Base-by-base conservation (phyloP, 1,140 invertebrate species). In the Limonius californicus region DNA sequence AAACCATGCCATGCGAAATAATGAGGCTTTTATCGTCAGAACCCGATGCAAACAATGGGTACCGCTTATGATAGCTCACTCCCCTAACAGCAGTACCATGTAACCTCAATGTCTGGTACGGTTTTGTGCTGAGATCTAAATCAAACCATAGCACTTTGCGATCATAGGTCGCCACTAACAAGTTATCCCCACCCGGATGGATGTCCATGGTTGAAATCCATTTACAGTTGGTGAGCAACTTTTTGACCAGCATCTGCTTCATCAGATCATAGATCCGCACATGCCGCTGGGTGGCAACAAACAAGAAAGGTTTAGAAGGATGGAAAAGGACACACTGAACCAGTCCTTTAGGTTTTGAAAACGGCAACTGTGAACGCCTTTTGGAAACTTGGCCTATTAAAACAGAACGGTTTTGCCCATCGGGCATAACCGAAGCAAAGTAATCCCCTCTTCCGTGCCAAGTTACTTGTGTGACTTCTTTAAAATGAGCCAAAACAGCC, bases 381-480 rank as follows among this genome's bases (percentile, higher is more conserved):
- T 89, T 89, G 27, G 93, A 94, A 50, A 99, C 76, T 70, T 94
- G 91, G 76, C 93, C 91, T 66, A 95, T 91, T 1, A 94, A 70
- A 14, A 95, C 89, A 2, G 91, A 88, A 62, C 86, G 83, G 68
- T 87, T 87, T 68, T 85, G 84, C 42, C 88, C 94, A 64, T 94
- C 90, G 0, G 89, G 88, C 85, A 97, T 89, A 16, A 98, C 91
- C n/a, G 86, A 88, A 12, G 92, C 89, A 78, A 99, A 87, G 78
- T 99, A 99, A 81, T 99, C 97, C 59, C 97, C 97, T 70, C 90
- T 92, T 3, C 85, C 89, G 80, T 99, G 97, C 97, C 97, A 99
- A 0, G 88, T 87, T 4, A 96, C 83, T 79, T 90, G 82, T 54
- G 74, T 69, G 14, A 85, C 83, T 66, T 82, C 86, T 74, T 90